Percentiles rank a stretch among this genome's conserved stretches.
phyloP scores from a whole-genome alignment of 1,140 invertebrate genomes.

The Caenorhabditis inopinata region DNA sequence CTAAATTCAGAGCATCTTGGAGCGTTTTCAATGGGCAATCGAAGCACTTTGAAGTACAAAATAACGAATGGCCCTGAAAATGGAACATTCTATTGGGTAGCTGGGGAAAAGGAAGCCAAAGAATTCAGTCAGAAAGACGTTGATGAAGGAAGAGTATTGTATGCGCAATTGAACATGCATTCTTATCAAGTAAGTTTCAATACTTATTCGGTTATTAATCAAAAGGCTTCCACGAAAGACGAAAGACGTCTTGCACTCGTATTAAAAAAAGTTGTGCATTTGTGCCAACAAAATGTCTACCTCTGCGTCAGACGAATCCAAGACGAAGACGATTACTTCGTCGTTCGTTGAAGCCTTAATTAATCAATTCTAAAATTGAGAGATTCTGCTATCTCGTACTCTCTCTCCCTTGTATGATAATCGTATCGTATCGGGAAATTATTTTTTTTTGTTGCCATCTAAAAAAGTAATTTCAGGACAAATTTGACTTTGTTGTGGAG shows the following conservation, averaged over 20 bases:
- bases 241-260: no score
- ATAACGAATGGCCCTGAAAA: conserved; percentile 56
- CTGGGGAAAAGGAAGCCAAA: conserved; percentile 64
- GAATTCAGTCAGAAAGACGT: conserved; percentile 62
- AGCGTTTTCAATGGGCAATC: conserved; percentile 62
- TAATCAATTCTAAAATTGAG: no score
- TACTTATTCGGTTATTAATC: conserved; percentile 15
- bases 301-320: no score
- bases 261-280: no score
- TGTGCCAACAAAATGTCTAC: no score
- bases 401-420: no score
- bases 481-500: conserved; percentile 58
- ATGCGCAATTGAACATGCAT: conserved; percentile 65
- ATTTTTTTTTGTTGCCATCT: background rate
- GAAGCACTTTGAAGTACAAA: conserved; percentile 42
- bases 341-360: no score
- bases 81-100: conserved; percentile 66
- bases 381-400: no score
- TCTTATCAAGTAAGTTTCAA: conserved; percentile 52
- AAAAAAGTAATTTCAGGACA: conserved; percentile 50
- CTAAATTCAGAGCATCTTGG: conserved; percentile 64
- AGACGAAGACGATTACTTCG: no score
- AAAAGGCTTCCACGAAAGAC: no score
- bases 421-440: background rate
- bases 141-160: conserved; percentile 63